Evolutionary conservation across 2,888 invertebrate species (phyloP).

Genomic region (Parnassius mnemosyne): DNA sequence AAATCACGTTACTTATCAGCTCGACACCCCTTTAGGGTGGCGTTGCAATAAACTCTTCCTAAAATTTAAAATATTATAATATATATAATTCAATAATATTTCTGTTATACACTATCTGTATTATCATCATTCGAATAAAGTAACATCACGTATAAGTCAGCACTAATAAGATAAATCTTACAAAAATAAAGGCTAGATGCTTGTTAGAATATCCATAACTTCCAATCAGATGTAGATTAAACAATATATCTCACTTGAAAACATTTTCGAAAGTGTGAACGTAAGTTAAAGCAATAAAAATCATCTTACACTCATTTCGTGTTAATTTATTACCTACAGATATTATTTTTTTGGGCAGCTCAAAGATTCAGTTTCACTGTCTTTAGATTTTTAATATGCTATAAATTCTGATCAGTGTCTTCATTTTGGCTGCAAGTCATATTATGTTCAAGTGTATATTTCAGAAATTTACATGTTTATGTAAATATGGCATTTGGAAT

Average conservation of each 20-base stretch:
- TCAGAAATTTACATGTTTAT: conserved; percentile 11
- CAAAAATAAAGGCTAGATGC: too few species aligned
- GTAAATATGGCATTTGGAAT: not conserved
- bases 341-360: conserved; percentile 52
- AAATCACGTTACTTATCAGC: too few species aligned
- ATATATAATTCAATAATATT: too few species aligned
- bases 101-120: too few species aligned
- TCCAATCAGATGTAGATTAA: conserved; percentile 23
- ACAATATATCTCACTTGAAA: conserved; percentile 46
- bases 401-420: conserved; percentile 69
- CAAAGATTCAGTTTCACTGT: conserved; percentile 54
- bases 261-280: conserved; percentile 53
- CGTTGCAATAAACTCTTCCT: too few species aligned
- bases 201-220: too few species aligned
- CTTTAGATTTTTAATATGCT: conserved; percentile 48
- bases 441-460: conserved; percentile 48
- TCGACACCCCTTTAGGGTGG: too few species aligned
- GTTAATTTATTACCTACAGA: conserved; percentile 57
- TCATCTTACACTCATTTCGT: conserved; percentile 62
- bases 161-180: too few species aligned
- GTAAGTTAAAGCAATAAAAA: conserved; percentile 54
- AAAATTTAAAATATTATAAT: too few species aligned
- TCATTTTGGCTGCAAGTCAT: conserved; percentile 34
- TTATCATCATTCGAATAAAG: too few species aligned
- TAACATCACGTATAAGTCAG: too few species aligned